These are phyloP conservation scores for Drosophila nannoptera DNA, from an alignment of 1,140 invertebrate genomes.

Conservation along the genomic window DNA sequence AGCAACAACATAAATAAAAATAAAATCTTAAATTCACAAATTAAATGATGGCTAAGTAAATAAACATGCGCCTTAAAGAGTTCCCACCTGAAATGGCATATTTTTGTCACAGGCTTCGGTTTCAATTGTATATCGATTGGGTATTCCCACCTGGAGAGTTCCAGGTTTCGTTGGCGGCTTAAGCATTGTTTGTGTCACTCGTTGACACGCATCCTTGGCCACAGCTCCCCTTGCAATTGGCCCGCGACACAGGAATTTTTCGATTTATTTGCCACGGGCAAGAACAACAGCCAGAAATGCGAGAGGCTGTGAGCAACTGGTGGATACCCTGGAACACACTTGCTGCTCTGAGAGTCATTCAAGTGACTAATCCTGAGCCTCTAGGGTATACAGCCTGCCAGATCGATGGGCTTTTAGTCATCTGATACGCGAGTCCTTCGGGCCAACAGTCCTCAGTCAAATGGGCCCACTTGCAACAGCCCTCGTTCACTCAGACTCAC, in stretches of 20 bases:
- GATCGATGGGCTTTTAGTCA: no score
- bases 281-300: slow-evolving; percentile 14
- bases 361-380: no score
- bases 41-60: neutral
- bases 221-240: slow-evolving; percentile 8
- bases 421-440: neutral
- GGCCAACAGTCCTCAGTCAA: slow-evolving; percentile 19
- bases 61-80: neutral
- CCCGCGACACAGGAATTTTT: slow-evolving; percentile 44
- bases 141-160: slow-evolving; percentile 12
- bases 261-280: slow-evolving; percentile 61
- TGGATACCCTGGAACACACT: neutral
- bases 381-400: no score
- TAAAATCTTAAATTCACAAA: no score
- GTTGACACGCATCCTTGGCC: slow-evolving; percentile 44
- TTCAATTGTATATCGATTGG: neutral
- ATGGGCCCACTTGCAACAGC: slow-evolving; percentile 7
- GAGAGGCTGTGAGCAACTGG: neutral
- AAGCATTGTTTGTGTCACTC: slow-evolving; percentile 59
- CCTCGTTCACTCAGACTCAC: slow-evolving; percentile 17
- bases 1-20: no score
- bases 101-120: slow-evolving; percentile 6
- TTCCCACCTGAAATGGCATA: neutral
- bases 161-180: slow-evolving; percentile 18
- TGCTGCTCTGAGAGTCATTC: no score